These are phyloP conservation scores for Bombus fervidus DNA, from an alignment of 1,140 invertebrate genomes.

Conservation along the genomic window DNA sequence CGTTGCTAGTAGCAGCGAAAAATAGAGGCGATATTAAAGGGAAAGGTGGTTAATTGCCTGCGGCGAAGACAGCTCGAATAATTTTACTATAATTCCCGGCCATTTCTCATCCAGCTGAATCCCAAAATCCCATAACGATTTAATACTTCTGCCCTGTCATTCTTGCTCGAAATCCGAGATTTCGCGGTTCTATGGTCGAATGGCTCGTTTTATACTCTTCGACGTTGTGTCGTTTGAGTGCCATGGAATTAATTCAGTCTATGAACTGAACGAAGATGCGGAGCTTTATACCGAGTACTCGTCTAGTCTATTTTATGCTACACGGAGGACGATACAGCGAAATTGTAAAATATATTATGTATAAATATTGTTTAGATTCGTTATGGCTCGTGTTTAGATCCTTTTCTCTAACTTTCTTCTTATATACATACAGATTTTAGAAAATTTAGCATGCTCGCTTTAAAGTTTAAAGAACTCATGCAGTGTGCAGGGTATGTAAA, in stretches of 20 bases:
- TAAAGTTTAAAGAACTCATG: no score
- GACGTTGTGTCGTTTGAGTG: background rate
- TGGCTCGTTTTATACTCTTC: background rate
- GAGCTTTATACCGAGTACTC: background rate
- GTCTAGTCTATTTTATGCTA: background rate
- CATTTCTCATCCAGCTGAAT: background rate
- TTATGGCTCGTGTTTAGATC: no score
- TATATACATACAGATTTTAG: no score
- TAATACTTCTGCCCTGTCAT: background rate
- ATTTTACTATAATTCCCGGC: constrained; percentile 11
- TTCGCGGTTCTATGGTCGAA: background rate
- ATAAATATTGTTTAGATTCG: no score
- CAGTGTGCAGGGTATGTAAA: no score
- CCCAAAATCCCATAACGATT: background rate
- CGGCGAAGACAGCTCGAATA: constrained; percentile 4
- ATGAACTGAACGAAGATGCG: background rate
- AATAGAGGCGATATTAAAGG: background rate
- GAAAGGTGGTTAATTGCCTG: background rate
- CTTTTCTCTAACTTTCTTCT: no score
- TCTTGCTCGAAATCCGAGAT: background rate
- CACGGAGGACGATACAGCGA: no score
- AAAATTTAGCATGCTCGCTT: no score
- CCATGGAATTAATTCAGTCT: background rate
- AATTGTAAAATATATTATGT: background rate
- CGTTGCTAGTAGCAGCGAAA: background rate